phyloP scores from a whole-genome alignment of 2,888 invertebrate species.

The Elegia similella region DNA sequence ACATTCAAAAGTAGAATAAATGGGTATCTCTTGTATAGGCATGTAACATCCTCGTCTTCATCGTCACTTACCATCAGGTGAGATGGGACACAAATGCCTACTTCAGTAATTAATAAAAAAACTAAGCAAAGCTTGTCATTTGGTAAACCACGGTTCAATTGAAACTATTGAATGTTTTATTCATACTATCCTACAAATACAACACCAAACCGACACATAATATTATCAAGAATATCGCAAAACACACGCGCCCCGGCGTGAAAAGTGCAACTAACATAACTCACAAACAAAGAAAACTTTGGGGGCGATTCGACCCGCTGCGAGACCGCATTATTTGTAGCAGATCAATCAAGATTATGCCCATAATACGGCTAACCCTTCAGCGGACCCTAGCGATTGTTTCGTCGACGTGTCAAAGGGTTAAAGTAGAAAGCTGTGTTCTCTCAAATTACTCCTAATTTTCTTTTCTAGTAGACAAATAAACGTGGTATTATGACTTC shows the following conservation, averaged over 20 bases:
- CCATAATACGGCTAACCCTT: constrained; percentile 69
- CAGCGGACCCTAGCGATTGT: constrained; percentile 54
- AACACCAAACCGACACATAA: constrained; percentile 13
- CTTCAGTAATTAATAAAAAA: no score
- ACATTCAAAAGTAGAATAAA: no score
- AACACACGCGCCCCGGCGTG: constrained; percentile 17
- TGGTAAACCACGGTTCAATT: no score
- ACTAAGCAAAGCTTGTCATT: no score
- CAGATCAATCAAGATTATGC: constrained; percentile 79
- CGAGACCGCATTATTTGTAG: constrained; percentile 68
- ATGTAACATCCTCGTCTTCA: no score
- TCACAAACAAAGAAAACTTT: constrained; percentile 37
- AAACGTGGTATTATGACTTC: neutral
- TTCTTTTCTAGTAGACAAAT: constrained; percentile 3
- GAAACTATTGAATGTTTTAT: no score
- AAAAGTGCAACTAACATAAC: constrained; percentile 47
- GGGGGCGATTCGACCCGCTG: constrained; percentile 47
- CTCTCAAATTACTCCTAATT: constrained; percentile 20
- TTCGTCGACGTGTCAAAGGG: constrained; percentile 69
- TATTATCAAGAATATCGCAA: neutral
- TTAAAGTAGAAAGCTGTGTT: constrained; percentile 44
- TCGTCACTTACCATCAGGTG: no score
- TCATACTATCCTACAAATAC: constrained; percentile 2
- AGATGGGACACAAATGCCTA: no score
- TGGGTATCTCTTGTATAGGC: no score